Conservation (phyloP, 2,888 invertebrate species). For the Eupithecia subumbrata region DNA sequence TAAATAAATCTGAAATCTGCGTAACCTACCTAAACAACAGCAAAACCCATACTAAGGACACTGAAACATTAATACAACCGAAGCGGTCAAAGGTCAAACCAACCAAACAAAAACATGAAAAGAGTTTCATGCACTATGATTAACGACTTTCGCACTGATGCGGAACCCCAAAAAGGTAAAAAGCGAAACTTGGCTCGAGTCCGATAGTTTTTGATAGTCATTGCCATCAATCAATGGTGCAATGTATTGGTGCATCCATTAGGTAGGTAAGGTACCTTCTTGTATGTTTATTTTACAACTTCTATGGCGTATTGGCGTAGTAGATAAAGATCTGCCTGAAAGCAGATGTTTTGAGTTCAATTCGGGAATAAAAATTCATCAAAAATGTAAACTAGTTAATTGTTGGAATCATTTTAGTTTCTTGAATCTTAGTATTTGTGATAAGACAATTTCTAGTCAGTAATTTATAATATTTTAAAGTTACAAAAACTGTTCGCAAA, state of each 20-base stretch:
- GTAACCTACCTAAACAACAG: too few species aligned
- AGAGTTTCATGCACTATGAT: slow-evolving; percentile 28
- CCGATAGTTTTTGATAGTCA: slow-evolving; percentile 64
- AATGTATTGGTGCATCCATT: slow-evolving; percentile 26
- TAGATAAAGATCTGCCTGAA: not conserved
- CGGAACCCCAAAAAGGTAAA: slow-evolving; percentile 65
- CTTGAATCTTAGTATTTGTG: not conserved
- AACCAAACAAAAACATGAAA: slow-evolving; percentile 7
- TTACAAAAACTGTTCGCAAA: not conserved
- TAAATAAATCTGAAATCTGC: too few species aligned
- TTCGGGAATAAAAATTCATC: not conserved
- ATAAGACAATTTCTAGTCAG: not conserved
- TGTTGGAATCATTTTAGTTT: not conserved
- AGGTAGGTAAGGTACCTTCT: slow-evolving; percentile 12
- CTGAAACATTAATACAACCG: not conserved
- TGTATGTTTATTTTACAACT: not conserved
- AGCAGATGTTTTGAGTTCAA: not conserved
- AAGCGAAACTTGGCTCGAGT: slow-evolving; percentile 66
- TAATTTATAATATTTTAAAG: not conserved
- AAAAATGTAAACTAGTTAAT: not conserved
- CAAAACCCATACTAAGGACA: too few species aligned
- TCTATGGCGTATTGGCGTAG: not conserved
- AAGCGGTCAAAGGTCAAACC: slow-evolving; percentile 1
- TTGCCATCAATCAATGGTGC: slow-evolving; percentile 72
- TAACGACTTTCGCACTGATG: slow-evolving; percentile 35